Conservation (phyloP, 1,140 invertebrate genomes). For the Rhynchophorus ferrugineus region DNA sequence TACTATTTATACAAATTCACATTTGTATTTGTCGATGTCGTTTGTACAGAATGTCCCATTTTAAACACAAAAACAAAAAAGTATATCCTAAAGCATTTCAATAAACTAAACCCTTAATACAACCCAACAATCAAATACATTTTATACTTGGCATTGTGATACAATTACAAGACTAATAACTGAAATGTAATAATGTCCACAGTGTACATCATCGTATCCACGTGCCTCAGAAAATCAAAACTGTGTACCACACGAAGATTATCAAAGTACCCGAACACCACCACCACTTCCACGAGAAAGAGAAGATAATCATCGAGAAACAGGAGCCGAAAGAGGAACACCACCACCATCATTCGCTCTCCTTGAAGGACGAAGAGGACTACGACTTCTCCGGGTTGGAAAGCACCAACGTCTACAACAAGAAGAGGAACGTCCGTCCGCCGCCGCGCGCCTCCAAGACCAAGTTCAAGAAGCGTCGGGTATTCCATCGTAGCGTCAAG, state of each 20-base stretch:
- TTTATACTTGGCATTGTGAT: no score
- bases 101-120: no score
- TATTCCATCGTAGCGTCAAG: no score
- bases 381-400: not conserved
- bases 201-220: slow-evolving; percentile 34
- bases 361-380: slow-evolving; percentile 2
- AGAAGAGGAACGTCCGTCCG: slow-evolving; percentile 7
- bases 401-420: slow-evolving; percentile 7
- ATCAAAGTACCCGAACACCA: slow-evolving; percentile 38
- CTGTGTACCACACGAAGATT: slow-evolving; percentile 36
- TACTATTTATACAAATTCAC: no score
- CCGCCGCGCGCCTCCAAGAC: not conserved
- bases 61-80: no score
- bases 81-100: no score
- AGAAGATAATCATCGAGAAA: slow-evolving; percentile 29
- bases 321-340: slow-evolving; percentile 19
- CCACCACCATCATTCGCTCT: slow-evolving; percentile 2
- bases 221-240: slow-evolving; percentile 35
- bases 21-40: no score
- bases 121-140: no score
- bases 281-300: slow-evolving; percentile 36
- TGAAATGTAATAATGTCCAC: no score
- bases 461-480: not conserved
- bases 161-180: no score
- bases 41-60: no score